Percentiles rank a stretch among this genome's conserved stretches.
Conservation (phyloP, 2,797 vertebrate genomes). For the Choloepus didactylus region DNA sequence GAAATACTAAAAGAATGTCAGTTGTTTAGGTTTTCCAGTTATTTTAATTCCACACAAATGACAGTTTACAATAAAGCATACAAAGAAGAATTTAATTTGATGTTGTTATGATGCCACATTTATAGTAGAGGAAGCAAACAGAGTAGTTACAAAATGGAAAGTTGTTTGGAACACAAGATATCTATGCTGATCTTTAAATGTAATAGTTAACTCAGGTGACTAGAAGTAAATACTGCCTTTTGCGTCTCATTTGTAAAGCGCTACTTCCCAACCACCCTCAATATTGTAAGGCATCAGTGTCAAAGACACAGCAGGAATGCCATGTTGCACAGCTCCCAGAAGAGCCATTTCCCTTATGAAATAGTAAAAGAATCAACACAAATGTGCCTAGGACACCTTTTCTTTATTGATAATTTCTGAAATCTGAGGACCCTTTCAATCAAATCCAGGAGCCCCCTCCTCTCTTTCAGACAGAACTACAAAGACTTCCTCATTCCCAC, state of each 20-base stretch:
- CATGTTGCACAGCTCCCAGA: not conserved
- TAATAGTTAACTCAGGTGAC: not conserved
- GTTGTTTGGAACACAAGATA: not conserved
- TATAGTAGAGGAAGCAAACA: not conserved
- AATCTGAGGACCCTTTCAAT: constrained; percentile 1
- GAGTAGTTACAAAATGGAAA: constrained; percentile 38
- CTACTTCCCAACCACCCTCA: not conserved
- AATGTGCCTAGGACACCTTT: not conserved
- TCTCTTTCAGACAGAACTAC: not conserved
- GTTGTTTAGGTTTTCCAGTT: constrained; percentile 18
- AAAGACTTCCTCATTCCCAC: not conserved
- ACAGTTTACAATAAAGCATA: constrained; percentile 48
- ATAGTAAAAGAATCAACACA: not conserved
- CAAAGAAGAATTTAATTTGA: constrained; percentile 11
- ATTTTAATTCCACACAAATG: constrained; percentile 58
- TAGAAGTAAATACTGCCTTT: not conserved
- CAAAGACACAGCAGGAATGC: not conserved
- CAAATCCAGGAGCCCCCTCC: not conserved
- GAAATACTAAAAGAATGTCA: constrained; percentile 60
- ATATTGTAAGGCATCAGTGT: not conserved
- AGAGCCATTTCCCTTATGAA: not conserved
- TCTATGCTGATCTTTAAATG: not conserved
- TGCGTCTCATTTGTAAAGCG: not conserved
- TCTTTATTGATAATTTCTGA: not conserved
- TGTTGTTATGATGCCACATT: not conserved